Percentiles rank a stretch among this genome's conserved stretches.
Evolutionary conservation across 2,888 invertebrate species (phyloP).

Genomic region (Acleris cristana): DNA sequence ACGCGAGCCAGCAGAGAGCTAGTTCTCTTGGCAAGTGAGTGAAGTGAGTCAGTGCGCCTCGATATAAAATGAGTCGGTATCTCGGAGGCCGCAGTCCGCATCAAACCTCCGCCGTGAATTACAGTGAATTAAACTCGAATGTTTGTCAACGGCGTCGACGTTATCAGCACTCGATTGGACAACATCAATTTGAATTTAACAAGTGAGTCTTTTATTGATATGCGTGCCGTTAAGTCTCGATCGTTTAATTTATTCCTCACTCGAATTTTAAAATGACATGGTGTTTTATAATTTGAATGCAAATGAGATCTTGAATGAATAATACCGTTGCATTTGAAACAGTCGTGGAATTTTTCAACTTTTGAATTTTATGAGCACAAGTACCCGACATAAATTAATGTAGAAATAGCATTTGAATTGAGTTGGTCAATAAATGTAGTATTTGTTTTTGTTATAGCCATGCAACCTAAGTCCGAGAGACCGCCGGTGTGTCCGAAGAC

Average conservation of each 20-base stretch:
- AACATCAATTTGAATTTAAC: conserved; percentile 63
- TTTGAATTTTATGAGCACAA: conserved; percentile 2
- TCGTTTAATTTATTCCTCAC: background rate
- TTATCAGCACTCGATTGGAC: conserved; percentile 66
- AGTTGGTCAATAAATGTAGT: conserved; percentile 31
- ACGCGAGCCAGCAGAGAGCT: conserved; percentile 24
- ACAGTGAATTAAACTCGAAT: conserved; percentile 52
- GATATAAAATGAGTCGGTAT: conserved; percentile 68
- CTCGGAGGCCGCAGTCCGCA: conserved; percentile 61
- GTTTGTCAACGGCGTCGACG: conserved; percentile 71
- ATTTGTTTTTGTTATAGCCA: conserved; percentile 55
- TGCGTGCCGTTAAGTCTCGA: background rate
- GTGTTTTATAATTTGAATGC: conserved; percentile 4
- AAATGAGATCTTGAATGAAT: background rate
- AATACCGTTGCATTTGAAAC: background rate
- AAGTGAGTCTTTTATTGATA: conserved; percentile 58
- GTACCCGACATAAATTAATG: background rate
- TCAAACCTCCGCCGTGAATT: conserved; percentile 45
- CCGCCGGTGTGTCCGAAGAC: conserved; percentile 66
- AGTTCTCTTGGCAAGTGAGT: conserved; percentile 33
- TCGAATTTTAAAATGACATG: background rate
- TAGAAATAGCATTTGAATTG: conserved; percentile 19
- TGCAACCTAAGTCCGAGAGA: conserved; percentile 75
- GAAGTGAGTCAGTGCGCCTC: conserved; percentile 26
- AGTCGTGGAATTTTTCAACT: conserved; percentile 11